phyloP scores from a whole-genome alignment of 2,888 invertebrate species.

The Phalangium opilio region DNA sequence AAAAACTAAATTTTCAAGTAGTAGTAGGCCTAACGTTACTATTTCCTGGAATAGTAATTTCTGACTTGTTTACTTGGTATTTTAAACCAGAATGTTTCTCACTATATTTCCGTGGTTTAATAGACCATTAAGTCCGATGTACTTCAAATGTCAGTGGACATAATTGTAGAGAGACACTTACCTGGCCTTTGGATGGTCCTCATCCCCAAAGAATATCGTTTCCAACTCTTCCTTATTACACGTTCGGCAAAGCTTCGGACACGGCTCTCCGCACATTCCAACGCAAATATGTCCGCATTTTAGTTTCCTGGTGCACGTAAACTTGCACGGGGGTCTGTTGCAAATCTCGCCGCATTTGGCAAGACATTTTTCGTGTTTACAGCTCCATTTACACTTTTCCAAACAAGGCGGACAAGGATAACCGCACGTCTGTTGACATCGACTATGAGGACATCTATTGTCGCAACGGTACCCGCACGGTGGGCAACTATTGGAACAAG shows the following conservation, averaged over 20 bases:
- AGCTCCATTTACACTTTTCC: conserved; percentile 29
- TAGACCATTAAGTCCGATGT: no score
- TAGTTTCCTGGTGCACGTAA: conserved; percentile 27
- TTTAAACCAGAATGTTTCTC: no score
- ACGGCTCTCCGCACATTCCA: conserved; percentile 55
- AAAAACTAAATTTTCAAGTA: no score
- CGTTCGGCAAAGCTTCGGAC: conserved; percentile 42
- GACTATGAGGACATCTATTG: conserved; percentile 26
- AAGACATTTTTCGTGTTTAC: conserved; percentile 26
- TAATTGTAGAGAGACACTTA: no score
- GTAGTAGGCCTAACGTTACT: no score
- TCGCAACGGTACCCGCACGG: conserved; percentile 29
- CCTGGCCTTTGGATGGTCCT: conserved; percentile 8
- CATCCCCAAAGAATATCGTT: neutral
- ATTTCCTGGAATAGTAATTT: no score
- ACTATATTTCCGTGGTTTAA: no score
- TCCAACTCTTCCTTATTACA: conserved; percentile 33
- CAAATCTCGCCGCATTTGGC: conserved; percentile 31
- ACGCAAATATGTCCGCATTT: conserved; percentile 47
- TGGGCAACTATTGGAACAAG: conserved; percentile 29
- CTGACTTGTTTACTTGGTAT: no score
- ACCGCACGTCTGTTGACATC: conserved; percentile 25
- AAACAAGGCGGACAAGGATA: conserved; percentile 26
- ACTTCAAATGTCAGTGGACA: no score
- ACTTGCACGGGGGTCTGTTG: conserved; percentile 27